Evolutionary conservation across 2,113 vertebrate species (phyloP), one percentile per base, ranked within the genome.

Genomic region (Plotosus lineatus): DNA sequence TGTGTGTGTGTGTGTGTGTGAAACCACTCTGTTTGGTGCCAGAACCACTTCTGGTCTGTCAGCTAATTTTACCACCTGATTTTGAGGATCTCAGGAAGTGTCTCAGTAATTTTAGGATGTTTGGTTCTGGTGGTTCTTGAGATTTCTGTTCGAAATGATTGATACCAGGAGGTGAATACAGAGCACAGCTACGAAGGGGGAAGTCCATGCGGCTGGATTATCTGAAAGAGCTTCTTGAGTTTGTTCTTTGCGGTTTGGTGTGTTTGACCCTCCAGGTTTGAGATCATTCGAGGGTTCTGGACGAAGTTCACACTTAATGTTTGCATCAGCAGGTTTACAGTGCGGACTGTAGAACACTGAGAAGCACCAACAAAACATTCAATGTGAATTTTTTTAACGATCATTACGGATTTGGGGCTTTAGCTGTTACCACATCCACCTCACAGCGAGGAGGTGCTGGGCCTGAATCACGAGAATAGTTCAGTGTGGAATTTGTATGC

Each of bases 191-290:
- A 33, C 17, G 6, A 28, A 26, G 31, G 60, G 89, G 86, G 87
- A 89, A 85, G 89, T 89, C 91, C 92, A 92, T 92, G 93, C 93
- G 85, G 89, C 83, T 81, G 85, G 88, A 83, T 79, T 83, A 91
- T 88, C 90, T 92, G 90, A 93, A 94, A 92, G 90, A 88, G 84
- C 89, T 89, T 91, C 92, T 91, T 91, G 84, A 88, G 90, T 89
- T n/a, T 92, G 89, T 89, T 85, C 68, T 81, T 91, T 88, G 92
- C 91, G 91, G 91, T 90, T n/a, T 89, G 91, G 89, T 89, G 88
- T 89, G 89, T 92, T 89, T 91, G 90, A 92, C 91, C 91, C 92
- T 89, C 90, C 81, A 89, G 89, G 90, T 88, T 33, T 31, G 58
- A 60, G 58, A 8, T 7, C 0, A 33, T 15, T 17, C 14, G 28